Base-by-base conservation (phyloP, 2,797 vertebrate genomes). In the Chlorospingus semifuscus region DNA sequence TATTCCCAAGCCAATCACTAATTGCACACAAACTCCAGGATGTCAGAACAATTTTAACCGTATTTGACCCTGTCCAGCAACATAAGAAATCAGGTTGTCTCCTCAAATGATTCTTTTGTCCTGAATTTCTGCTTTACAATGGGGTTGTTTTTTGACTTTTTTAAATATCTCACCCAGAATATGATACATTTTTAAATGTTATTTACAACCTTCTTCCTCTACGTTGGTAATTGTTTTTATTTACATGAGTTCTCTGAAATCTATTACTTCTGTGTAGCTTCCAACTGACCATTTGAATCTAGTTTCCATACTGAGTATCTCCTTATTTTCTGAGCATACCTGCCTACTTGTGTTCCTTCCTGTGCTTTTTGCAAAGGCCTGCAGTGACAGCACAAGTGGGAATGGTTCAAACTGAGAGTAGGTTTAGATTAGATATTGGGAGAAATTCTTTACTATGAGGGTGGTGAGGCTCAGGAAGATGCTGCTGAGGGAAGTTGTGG, bases 1-100 rank as follows among this genome's bases (percentile, higher is more conserved):
- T 70, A 83, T 89, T 93, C 46, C 61, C 61, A 81, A 83, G 4
- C 8, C 55, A 59, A 12, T 59, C 29, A 59, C 30, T 89, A 94
- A 78, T 49, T 78, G 57, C 39, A 78, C 53, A 37, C 21, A 92
- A 92, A 83, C 4, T 66, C 11, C 20, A 65, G 13, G 22, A 14
- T 53, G 39, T 69, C 26, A 88, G 39, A 75, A 68, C 1, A 1
- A 34, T 80, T 76, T 74, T 55, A 57, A 34, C 8, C 7, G 4
- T 65, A 63, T 66, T 57, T 70, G 41, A 84, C 39, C 30, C 61
- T 44, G 42, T 64, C 22, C 47, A 85, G 12, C 6, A 77, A 60
- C 11, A 42, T 23, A 74, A 64, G 15, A 46, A 83, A 36, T 49
- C 44, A 50, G 30, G 8, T 22, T 81, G 14, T 76, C 36, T 70